phyloP scores from a whole-genome alignment of 2,113 vertebrate genomes.

The Bubo scandiacus region DNA sequence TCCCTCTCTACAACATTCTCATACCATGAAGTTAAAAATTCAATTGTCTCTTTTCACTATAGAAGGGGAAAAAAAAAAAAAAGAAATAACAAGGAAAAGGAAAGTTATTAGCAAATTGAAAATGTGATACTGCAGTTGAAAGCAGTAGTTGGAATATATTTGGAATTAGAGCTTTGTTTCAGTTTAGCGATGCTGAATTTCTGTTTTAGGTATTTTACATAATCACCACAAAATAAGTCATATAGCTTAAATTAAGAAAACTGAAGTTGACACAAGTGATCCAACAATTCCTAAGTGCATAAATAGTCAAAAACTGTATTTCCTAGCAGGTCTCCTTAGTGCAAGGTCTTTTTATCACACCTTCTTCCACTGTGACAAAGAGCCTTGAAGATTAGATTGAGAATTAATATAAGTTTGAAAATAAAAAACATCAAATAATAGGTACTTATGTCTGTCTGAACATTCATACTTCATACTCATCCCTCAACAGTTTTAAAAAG shows the following conservation, averaged over 20 bases:
- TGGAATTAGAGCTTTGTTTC: background rate
- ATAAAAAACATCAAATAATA: background rate
- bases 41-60: background rate
- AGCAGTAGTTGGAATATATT: background rate
- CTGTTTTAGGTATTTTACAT: background rate
- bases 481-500: background rate
- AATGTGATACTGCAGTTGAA: background rate
- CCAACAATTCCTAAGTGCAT: background rate
- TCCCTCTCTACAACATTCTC: background rate
- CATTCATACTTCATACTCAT: background rate
- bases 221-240: background rate
- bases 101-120: background rate
- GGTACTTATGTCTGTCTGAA: background rate
- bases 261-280: background rate
- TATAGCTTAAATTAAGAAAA: background rate
- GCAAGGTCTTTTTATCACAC: background rate
- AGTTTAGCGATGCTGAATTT: background rate
- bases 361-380: background rate
- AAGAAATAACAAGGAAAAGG: background rate
- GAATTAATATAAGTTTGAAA: background rate
- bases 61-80: background rate
- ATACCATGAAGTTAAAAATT: background rate
- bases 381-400: background rate
- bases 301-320: background rate
- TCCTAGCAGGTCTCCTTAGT: background rate